Evolutionary conservation across 2,113 vertebrate species (phyloP).

Genomic region (Trachemys scripta): DNA sequence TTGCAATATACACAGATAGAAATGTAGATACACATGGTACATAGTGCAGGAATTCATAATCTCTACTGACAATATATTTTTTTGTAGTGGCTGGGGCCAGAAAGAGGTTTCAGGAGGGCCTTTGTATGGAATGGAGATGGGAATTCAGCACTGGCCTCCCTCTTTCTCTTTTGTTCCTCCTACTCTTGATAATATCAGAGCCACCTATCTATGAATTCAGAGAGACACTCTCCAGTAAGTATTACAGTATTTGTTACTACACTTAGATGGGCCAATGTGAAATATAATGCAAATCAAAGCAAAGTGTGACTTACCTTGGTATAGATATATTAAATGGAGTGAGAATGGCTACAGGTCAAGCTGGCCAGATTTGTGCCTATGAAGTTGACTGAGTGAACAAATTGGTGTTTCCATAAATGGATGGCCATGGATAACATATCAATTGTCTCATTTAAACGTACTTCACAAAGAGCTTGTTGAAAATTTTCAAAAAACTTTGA

Average conservation of each 20-base stretch:
- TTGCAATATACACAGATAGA: slow-evolving; percentile 84
- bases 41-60: slow-evolving; percentile 73
- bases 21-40: slow-evolving; percentile 68
- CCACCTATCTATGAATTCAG: background rate
- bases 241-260: background rate
- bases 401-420: background rate
- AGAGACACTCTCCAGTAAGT: rapidly evolving
- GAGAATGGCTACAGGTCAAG: background rate
- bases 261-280: background rate
- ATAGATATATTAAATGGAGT: background rate
- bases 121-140: background rate
- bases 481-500: background rate
- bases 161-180: background rate
- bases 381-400: background rate
- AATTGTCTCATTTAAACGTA: background rate
- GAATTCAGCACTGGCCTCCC: background rate
- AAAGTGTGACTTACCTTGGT: background rate
- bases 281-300: rapidly evolving
- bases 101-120: background rate
- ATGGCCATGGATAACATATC: background rate
- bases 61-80: slow-evolving; percentile 65
- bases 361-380: background rate
- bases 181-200: background rate
- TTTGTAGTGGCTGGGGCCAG: slow-evolving; percentile 14
- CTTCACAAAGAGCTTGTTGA: background rate